Evolutionary conservation across 2,113 vertebrate genomes (phyloP), one percentile per base, ranked within the genome.

Genomic region (Sciurus niger): DNA sequence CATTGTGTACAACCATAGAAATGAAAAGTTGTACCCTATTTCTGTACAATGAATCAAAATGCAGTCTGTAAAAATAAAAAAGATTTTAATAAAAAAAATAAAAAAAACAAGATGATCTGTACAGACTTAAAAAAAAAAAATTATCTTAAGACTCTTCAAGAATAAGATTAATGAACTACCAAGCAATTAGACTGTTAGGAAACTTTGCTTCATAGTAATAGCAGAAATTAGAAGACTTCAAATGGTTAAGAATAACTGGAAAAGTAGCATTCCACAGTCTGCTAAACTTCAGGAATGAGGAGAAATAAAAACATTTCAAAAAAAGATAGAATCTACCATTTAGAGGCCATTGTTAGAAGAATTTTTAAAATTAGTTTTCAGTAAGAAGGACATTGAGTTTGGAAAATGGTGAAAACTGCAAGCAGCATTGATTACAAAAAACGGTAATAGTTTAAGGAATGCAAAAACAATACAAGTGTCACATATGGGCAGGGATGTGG

Each of bases 131-230:
- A 40, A 40, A 40, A 40, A 40, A 40, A 40, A 40, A 13, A 77
- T 89, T n/a, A 89, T 78, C n/a, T 93, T 91, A 78, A 67, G 92
- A 79, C 63, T 88, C 82, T 76, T 40, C 43, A 22, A 30, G 8
- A 51, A 58, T 79, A 73, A 84, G 32, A 86, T 12, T 80, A 46
- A 30, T 85, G 37, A 74, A 40, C 30, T 46, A 32, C 40, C 28
- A 53, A 67, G 6, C 84, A 84, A 28, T 65, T 83, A 65, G 16
- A 65, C 37, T 73, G 32, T 80, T 55, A 48, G 48, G 73, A 20
- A 43, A 85, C 25, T 46, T 43, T 63, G 92, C 53, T 89, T 80
- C 8, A 25, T 72, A 43, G 32, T 80, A 53, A 28, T 95, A 74
- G n/a, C 65, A 67, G 65, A 85, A 85, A 10, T 40, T 67, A 17